Evolutionary conservation across 1,140 invertebrate genomes (phyloP).

Genomic region (Hycleus cichorii): DNA sequence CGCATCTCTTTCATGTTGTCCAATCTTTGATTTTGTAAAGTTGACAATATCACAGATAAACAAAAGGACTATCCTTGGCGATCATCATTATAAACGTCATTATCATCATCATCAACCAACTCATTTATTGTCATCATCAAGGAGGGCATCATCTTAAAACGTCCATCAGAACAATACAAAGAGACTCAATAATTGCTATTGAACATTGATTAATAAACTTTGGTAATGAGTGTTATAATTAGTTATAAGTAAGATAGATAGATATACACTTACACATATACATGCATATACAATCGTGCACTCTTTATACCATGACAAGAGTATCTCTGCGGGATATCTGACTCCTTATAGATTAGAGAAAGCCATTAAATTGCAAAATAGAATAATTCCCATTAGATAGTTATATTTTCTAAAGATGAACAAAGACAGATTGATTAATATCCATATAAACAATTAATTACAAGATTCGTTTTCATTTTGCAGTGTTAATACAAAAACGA

Average conservation of each 20-base stretch:
- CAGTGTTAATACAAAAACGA: slow-evolving; percentile 80
- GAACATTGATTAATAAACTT: slow-evolving; percentile 41
- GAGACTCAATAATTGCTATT: slow-evolving; percentile 19
- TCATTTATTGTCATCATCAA: too few species aligned
- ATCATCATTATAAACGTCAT: too few species aligned
- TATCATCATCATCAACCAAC: too few species aligned
- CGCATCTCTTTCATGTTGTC: too few species aligned
- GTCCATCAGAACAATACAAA: slow-evolving; percentile 14
- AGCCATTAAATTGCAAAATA: slow-evolving; percentile 6
- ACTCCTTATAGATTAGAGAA: neutral
- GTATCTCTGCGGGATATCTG: slow-evolving; percentile 4
- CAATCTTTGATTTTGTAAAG: neutral
- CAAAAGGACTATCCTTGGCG: too few species aligned
- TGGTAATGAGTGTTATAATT: slow-evolving; percentile 41
- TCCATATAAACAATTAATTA: too few species aligned
- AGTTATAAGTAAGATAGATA: slow-evolving; percentile 27
- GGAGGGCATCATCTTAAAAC: neutral
- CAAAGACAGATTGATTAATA: too few species aligned
- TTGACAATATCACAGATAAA: slow-evolving; percentile 5
- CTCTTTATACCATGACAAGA: neutral
- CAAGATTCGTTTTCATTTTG: slow-evolving; percentile 31
- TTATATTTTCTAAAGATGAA: too few species aligned
- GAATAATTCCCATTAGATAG: too few species aligned
- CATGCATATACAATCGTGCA: slow-evolving; percentile 24
- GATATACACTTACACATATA: neutral